These are phyloP conservation scores for Lepeophtheirus salmonis DNA, from an alignment of 1,140 invertebrate genomes.

Conservation along the genomic window DNA sequence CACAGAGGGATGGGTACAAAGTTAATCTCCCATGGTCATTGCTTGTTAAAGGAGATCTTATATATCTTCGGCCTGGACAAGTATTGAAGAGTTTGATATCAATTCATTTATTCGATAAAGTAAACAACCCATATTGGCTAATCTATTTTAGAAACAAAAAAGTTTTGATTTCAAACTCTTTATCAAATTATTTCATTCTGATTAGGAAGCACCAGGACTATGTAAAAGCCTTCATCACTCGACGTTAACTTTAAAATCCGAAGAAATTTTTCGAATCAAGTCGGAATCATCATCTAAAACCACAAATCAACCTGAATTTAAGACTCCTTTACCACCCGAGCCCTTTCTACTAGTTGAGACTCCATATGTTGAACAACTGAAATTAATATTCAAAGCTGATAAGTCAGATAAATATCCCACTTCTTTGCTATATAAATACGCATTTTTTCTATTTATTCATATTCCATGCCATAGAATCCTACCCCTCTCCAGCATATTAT, in stretches of 20 bases:
- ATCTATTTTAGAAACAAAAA: no score
- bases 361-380: slow-evolving; percentile 58
- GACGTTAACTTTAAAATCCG: slow-evolving; percentile 20
- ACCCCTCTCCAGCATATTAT: slow-evolving; percentile 22
- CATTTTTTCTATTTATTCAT: slow-evolving; percentile 35
- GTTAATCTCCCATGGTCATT: slow-evolving; percentile 77
- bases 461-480: slow-evolving; percentile 29
- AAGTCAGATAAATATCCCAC: slow-evolving; percentile 43
- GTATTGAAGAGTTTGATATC: no score
- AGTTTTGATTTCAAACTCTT: not conserved
- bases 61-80: slow-evolving; percentile 71
- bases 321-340: slow-evolving; percentile 21
- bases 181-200: not conserved
- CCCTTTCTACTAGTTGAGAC: slow-evolving; percentile 46
- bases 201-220: slow-evolving; percentile 40
- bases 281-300: not conserved
- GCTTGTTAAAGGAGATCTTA: slow-evolving; percentile 68
- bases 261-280: slow-evolving; percentile 19
- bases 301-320: slow-evolving; percentile 24
- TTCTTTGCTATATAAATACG: slow-evolving; percentile 69
- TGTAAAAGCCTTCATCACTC: slow-evolving; percentile 4
- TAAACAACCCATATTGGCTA: no score
- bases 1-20: slow-evolving; percentile 60
- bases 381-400: slow-evolving; percentile 35
- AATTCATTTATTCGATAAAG: no score